These are phyloP conservation scores for Ceraclea dissimilis DNA, from an alignment of 2,888 invertebrate species.

Conservation along the genomic window DNA sequence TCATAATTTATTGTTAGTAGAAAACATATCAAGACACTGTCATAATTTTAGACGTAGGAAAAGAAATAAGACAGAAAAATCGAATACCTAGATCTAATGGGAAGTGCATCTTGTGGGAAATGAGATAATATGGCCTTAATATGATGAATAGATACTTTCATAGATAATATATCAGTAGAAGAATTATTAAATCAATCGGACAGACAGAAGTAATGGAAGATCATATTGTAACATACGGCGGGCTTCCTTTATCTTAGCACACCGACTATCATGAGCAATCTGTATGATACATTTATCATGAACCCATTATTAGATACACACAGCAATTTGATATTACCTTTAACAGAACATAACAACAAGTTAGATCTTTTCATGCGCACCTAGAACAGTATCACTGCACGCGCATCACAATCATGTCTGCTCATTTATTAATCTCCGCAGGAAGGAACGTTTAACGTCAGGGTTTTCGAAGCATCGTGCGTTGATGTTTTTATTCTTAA, in stretches of 20 bases:
- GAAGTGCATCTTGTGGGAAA: neutral
- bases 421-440: too few species aligned
- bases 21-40: too few species aligned
- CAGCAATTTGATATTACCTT: neutral
- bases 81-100: too few species aligned
- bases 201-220: neutral
- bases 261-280: constrained; percentile 1
- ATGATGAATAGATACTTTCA: neutral
- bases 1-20: too few species aligned
- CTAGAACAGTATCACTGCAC: neutral
- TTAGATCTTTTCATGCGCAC: constrained; percentile 1
- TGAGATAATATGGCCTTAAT: neutral
- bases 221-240: neutral
- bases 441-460: too few species aligned
- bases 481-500: too few species aligned
- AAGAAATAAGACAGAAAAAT: too few species aligned
- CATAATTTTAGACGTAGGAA: too few species aligned
- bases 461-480: too few species aligned
- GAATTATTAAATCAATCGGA: neutral
- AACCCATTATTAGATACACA: neutral
- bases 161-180: neutral
- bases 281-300: constrained; percentile 2
- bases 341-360: neutral
- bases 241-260: neutral
- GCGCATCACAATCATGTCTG: neutral